Conservation (phyloP, 2,888 invertebrate species). For the Athetis lepigone region DNA sequence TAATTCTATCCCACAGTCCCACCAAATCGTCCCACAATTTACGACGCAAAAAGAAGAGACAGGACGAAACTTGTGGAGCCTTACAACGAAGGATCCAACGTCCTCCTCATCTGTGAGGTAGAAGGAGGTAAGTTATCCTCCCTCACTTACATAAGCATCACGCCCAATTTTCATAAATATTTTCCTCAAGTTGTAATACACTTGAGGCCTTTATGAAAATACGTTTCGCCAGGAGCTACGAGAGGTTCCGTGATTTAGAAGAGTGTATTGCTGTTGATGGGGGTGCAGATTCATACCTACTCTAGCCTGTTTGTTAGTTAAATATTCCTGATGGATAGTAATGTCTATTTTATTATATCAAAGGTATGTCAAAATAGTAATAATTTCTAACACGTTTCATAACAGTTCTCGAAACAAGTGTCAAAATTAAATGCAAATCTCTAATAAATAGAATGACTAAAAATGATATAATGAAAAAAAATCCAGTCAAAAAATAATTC, state of each 20-base stretch:
- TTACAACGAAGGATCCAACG: slow-evolving; percentile 96
- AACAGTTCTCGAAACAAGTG: too few species aligned
- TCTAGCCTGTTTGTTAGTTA: not conserved
- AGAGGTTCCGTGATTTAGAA: not conserved
- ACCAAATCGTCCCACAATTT: slow-evolving; percentile 95
- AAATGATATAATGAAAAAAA: too few species aligned
- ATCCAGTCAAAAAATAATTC: too few species aligned
- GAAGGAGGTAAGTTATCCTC: slow-evolving; percentile 92
- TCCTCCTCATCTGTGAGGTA: slow-evolving; percentile 95
- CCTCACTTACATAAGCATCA: not conserved
- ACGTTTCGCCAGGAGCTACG: not conserved
- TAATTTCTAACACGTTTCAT: too few species aligned
- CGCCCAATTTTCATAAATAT: not conserved
- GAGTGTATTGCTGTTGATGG: not conserved
- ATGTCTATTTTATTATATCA: too few species aligned
- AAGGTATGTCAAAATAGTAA: too few species aligned
- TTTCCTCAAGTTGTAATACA: not conserved
- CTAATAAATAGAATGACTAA: too few species aligned
- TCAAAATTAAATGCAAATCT: too few species aligned
- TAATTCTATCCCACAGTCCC: slow-evolving; percentile 92
- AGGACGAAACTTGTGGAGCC: slow-evolving; percentile 94
- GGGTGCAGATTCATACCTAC: not conserved
- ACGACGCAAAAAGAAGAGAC: slow-evolving; percentile 94
- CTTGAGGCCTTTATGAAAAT: not conserved
- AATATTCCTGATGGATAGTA: too few species aligned